These are phyloP conservation scores for Metalampra italica DNA, from an alignment of 2,888 invertebrate species.

Conservation along the genomic window DNA sequence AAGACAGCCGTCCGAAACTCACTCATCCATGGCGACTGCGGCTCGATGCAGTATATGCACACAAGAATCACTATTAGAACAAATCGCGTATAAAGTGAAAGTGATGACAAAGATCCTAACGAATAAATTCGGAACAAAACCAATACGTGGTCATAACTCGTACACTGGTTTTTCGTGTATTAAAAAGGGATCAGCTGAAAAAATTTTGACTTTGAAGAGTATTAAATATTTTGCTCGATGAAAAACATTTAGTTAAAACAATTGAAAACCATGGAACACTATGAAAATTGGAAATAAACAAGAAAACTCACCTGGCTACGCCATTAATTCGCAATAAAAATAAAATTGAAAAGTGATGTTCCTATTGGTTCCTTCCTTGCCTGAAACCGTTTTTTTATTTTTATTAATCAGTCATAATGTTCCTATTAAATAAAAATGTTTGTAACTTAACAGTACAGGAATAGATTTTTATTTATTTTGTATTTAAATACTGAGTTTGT, in stretches of 20 bases:
- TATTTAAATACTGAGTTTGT: too few species aligned
- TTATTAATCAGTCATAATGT: too few species aligned
- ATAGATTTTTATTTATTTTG: too few species aligned
- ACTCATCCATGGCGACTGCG: conserved; percentile 74
- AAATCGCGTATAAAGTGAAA: conserved; percentile 75
- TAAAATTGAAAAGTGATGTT: conserved; percentile 37
- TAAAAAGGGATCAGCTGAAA: conserved; percentile 66
- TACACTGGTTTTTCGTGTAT: conserved; percentile 63
- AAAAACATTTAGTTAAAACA: conserved; percentile 75
- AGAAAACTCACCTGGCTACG: conserved; percentile 78
- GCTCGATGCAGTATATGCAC: conserved; percentile 48
- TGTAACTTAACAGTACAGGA: too few species aligned
- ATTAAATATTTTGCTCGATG: conserved; percentile 69
- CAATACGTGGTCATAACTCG: conserved; percentile 78
- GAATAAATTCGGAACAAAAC: conserved; percentile 75
- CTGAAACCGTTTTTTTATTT: too few species aligned
- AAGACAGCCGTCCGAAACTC: conserved; percentile 57
- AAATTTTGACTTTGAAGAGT: conserved; percentile 72
- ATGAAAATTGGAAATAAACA: conserved; percentile 74
- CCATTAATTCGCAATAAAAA: conserved; percentile 79
- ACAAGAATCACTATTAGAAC: conserved; percentile 61
- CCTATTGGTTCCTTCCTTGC: too few species aligned
- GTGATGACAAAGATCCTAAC: conserved; percentile 77
- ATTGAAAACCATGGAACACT: conserved; percentile 72
- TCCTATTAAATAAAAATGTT: too few species aligned